These are phyloP conservation scores for Peromyscus attwateri DNA, from an alignment of 2,797 vertebrate genomes.

Conservation along the genomic window DNA sequence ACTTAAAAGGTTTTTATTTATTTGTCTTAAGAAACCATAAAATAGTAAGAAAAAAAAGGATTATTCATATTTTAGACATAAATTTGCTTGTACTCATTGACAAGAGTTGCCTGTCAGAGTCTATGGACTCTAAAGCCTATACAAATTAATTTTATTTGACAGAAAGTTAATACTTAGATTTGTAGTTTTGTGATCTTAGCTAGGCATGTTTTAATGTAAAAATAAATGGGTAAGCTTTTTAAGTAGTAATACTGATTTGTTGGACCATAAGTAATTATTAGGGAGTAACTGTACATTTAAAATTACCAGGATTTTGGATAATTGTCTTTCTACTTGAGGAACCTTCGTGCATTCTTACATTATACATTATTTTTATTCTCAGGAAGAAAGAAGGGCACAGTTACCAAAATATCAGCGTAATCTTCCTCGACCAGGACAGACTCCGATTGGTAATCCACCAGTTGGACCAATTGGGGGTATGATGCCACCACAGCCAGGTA, in stretches of 20 bases:
- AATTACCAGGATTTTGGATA: slow-evolving; percentile 80
- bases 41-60: neutral
- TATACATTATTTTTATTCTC: slow-evolving; percentile 71
- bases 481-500: slow-evolving; percentile 96
- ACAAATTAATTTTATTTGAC: slow-evolving; percentile 22
- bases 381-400: slow-evolving; percentile 99
- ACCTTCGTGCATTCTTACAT: neutral
- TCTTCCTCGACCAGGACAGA: slow-evolving; percentile 94
- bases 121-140: neutral
- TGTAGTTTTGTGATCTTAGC: neutral
- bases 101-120: neutral
- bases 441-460: slow-evolving; percentile 92
- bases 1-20: slow-evolving; percentile 8
- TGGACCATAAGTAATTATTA: neutral
- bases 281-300: neutral
- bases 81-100: slow-evolving; percentile 5
- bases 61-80: slow-evolving; percentile 52
- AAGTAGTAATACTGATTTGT: slow-evolving; percentile 19
- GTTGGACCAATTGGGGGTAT: slow-evolving; percentile 95
- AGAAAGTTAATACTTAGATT: neutral
- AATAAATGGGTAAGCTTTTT: slow-evolving; percentile 24
- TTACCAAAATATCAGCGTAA: slow-evolving; percentile 97
- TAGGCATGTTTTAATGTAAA: neutral
- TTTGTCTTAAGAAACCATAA: slow-evolving; percentile 84
- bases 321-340: slow-evolving; percentile 61